These are phyloP conservation scores for Ferdinandea cuprea DNA, from an alignment of 2,888 invertebrate species.

Conservation along the genomic window DNA sequence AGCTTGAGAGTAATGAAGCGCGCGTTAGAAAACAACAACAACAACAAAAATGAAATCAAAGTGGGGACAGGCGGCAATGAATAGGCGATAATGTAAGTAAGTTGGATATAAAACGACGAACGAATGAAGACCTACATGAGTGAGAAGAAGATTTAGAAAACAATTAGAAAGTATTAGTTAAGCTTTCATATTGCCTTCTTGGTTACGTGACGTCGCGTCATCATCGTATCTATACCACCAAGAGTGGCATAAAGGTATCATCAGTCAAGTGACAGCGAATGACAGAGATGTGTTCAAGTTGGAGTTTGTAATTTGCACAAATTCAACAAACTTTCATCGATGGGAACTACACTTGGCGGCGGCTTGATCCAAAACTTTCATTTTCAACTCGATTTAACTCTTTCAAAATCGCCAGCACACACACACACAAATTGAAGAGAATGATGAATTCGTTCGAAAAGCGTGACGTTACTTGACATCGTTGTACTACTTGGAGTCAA, in stretches of 20 bases:
- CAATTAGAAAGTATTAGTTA: constrained; percentile 73
- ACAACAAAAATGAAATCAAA: constrained; percentile 22
- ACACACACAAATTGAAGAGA: neutral
- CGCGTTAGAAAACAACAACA: constrained; percentile 18
- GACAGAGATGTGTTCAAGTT: neutral
- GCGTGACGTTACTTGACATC: too few relatives aligned
- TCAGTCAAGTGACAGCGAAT: constrained; percentile 16
- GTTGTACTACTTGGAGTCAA: too few relatives aligned
- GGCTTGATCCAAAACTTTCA: neutral
- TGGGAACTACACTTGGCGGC: neutral
- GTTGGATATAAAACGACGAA: constrained; percentile 34
- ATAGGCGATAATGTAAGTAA: constrained; percentile 34
- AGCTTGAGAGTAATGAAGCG: constrained; percentile 19
- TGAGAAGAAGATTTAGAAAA: constrained; percentile 41
- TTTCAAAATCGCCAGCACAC: neutral
- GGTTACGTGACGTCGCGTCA: constrained; percentile 48
- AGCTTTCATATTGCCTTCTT: constrained; percentile 54
- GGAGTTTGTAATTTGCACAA: neutral
- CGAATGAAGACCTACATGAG: constrained; percentile 17
- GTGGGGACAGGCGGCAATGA: constrained; percentile 14
- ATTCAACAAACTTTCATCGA: neutral
- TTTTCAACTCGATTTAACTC: neutral
- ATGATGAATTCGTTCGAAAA: neutral
- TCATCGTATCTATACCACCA: neutral
- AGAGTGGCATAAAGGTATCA: constrained; percentile 18